Evolutionary conservation across 1,140 invertebrate genomes (phyloP).

Genomic region (Caerostris darwini): DNA sequence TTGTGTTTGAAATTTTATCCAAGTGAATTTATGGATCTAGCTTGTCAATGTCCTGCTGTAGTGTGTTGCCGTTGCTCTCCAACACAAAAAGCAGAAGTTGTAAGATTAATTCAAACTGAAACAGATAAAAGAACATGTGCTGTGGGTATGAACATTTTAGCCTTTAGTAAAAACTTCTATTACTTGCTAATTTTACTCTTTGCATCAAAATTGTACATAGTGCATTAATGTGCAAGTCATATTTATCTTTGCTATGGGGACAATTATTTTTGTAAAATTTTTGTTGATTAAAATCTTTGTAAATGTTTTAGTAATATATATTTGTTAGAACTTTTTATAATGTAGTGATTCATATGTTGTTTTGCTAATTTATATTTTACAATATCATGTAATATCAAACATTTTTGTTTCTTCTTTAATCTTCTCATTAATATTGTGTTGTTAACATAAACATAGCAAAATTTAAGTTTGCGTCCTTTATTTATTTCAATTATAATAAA

Average conservation of each 20-base stretch:
- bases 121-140: slow-evolving; percentile 88
- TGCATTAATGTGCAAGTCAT: neutral
- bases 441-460: no score
- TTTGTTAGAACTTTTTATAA: no score
- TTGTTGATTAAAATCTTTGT: no score
- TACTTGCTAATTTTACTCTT: neutral
- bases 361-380: no score
- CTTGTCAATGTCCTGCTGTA: slow-evolving; percentile 95
- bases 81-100: slow-evolving; percentile 99
- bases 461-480: no score
- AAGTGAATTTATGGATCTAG: slow-evolving; percentile 96
- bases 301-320: no score
- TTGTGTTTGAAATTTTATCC: slow-evolving; percentile 96
- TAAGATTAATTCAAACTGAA: slow-evolving; percentile 92
- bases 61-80: slow-evolving; percentile 96
- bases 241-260: neutral
- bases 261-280: neutral
- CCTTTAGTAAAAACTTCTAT: neutral
- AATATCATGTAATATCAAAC: no score
- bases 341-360: no score
- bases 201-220: neutral
- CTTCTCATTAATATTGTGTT: no score
- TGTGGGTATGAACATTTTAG: slow-evolving; percentile 70
- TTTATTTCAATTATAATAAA: no score
- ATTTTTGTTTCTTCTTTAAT: no score